Evolutionary conservation across 2,113 vertebrate species (phyloP).

Genomic region (Rhinichthys klamathensis): DNA sequence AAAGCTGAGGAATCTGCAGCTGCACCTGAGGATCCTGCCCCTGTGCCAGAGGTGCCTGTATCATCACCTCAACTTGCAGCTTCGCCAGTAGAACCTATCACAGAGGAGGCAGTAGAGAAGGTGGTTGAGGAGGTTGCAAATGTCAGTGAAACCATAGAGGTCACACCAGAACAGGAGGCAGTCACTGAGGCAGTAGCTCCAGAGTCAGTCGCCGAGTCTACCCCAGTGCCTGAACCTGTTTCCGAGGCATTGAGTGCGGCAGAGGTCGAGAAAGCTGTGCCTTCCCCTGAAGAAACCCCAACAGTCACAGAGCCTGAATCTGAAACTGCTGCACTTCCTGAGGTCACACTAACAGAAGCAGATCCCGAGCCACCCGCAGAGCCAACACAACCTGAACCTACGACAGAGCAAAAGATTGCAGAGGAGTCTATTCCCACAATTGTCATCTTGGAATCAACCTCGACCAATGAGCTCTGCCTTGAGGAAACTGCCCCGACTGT

Average conservation of each 20-base stretch:
- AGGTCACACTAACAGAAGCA: conserved; percentile 39
- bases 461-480: conserved; percentile 52
- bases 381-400: not conserved
- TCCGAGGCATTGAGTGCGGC: conserved; percentile 30
- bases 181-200: conserved; percentile 46
- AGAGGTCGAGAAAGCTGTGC: not conserved
- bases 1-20: conserved; percentile 18
- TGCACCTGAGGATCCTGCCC: conserved; percentile 18
- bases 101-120: conserved; percentile 49
- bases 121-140: conserved; percentile 42
- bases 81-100: conserved; percentile 29
- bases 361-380: conserved; percentile 31
- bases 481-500: conserved; percentile 47
- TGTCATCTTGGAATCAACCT: conserved; percentile 69
- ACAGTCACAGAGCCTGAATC: conserved; percentile 46
- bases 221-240: conserved; percentile 44
- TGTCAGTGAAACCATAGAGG: conserved; percentile 21
- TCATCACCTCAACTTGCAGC: not conserved
- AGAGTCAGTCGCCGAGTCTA: conserved; percentile 23
- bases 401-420: conserved; percentile 21
- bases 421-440: conserved; percentile 71
- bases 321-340: conserved; percentile 49
- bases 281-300: not conserved
- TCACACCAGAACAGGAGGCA: conserved; percentile 31
- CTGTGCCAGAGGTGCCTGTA: conserved; percentile 44